These are phyloP conservation scores for Cebidichthys violaceus DNA, from an alignment of 2,113 vertebrate genomes.

Conservation along the genomic window DNA sequence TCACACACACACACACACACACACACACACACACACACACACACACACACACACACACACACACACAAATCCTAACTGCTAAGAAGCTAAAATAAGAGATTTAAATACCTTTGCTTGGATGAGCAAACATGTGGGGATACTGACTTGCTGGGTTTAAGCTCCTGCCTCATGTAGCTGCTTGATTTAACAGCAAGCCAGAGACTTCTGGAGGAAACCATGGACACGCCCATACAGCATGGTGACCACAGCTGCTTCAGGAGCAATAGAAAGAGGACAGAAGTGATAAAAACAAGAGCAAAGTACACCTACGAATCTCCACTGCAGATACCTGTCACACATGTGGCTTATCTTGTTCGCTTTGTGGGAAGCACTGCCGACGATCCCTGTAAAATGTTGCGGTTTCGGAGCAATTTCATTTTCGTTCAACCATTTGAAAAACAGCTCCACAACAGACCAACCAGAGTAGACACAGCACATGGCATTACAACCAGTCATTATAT, in stretches of 20 bases:
- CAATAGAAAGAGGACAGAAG: neutral
- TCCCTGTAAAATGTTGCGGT: neutral
- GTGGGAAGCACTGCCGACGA: neutral
- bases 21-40: neutral
- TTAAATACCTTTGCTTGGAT: slow-evolving; percentile 35
- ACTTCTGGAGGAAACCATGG: slow-evolving; percentile 10
- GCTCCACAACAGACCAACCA: neutral
- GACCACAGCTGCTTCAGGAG: slow-evolving; percentile 24
- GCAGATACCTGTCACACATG: neutral
- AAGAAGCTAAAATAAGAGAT: slow-evolving; percentile 22
- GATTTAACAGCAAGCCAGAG: slow-evolving; percentile 18
- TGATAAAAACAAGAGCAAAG: neutral
- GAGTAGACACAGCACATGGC: slow-evolving; percentile 1
- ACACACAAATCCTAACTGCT: neutral
- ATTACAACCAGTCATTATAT: slow-evolving; percentile 24
- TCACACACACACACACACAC: neutral
- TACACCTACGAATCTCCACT: neutral
- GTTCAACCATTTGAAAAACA: slow-evolving; percentile 5
- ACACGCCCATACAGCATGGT: slow-evolving; percentile 11
- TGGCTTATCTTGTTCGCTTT: neutral
- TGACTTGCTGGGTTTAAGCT: slow-evolving; percentile 13
- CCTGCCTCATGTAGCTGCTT: neutral
- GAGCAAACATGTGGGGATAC: neutral
- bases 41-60: neutral
- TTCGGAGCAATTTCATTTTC: neutral